Conservation (phyloP, 2,797 vertebrate species). For the Tolypeutes matacus region DNA sequence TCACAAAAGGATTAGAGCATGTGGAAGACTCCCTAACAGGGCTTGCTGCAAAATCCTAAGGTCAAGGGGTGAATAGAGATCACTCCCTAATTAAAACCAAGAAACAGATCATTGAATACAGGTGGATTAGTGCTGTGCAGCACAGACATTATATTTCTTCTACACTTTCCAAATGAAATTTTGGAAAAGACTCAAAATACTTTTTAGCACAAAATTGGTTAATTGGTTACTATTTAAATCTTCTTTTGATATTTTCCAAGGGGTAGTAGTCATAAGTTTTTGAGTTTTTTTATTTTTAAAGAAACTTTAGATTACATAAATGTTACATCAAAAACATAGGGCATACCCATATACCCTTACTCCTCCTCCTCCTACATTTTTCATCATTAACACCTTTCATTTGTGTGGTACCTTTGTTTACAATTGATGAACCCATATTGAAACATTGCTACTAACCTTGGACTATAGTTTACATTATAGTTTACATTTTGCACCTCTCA, state of each 20-base stretch:
- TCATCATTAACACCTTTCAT: too few species aligned
- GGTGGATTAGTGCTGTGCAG: neutral
- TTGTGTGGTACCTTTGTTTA: too few species aligned
- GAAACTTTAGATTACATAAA: too few species aligned
- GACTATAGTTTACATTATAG: too few species aligned
- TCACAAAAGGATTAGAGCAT: neutral
- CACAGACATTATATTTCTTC: neutral
- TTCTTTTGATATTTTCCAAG: neutral
- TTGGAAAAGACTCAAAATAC: neutral
- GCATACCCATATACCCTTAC: too few species aligned
- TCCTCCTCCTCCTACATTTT: too few species aligned
- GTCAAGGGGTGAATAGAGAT: neutral
- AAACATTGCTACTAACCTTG: too few species aligned
- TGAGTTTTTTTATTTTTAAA: too few species aligned
- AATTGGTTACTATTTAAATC: neutral
- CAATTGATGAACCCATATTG: too few species aligned
- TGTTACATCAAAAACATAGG: too few species aligned
- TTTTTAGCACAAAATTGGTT: neutral
- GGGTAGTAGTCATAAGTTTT: neutral
- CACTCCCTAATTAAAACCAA: neutral
- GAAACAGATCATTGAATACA: neutral
- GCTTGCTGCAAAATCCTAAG: neutral
- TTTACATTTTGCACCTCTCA: too few species aligned
- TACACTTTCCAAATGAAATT: neutral
- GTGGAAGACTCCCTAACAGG: rapidly evolving